Percentiles rank a stretch among this genome's conserved stretches.
phyloP scores from a whole-genome alignment of 1,140 invertebrate genomes.

The Callitettix versicolor region DNA sequence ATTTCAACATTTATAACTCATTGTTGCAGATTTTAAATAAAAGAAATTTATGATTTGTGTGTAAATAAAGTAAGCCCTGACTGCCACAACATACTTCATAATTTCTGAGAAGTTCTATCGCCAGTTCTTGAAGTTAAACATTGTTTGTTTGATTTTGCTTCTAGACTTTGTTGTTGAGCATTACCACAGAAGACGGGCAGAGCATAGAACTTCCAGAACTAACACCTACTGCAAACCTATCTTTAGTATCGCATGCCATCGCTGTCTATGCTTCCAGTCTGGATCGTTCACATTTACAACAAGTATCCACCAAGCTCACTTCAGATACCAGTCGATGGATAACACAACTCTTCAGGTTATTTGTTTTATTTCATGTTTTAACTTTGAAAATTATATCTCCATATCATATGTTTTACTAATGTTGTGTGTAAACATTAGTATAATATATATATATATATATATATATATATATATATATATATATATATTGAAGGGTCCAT shows the following conservation, averaged over 20 bases:
- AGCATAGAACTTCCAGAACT: constrained; percentile 39
- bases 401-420: not conserved
- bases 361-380: not conserved
- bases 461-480: too few relatives aligned
- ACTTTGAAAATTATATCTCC: not conserved
- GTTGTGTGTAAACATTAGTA: not conserved
- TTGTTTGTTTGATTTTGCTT: constrained; percentile 6
- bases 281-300: constrained; percentile 54
- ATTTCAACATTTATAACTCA: too few relatives aligned
- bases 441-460: too few relatives aligned
- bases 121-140: too few relatives aligned
- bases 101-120: too few relatives aligned
- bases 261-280: constrained; percentile 61
- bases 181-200: constrained; percentile 32
- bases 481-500: too few relatives aligned
- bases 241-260: constrained; percentile 61
- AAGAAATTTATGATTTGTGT: too few relatives aligned
- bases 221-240: constrained; percentile 49
- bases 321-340: constrained; percentile 69
- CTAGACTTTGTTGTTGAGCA: constrained; percentile 40
- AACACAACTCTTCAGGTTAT: constrained; percentile 64
- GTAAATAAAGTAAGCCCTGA: too few relatives aligned
- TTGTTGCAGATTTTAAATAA: too few relatives aligned
- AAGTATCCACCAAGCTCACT: constrained; percentile 55
- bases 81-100: too few relatives aligned